A percentile compares a stretch with the other conserved stretches of the same genome.
phyloP scores from a whole-genome alignment of 2,797 vertebrate species.

The Potorous gilbertii region DNA sequence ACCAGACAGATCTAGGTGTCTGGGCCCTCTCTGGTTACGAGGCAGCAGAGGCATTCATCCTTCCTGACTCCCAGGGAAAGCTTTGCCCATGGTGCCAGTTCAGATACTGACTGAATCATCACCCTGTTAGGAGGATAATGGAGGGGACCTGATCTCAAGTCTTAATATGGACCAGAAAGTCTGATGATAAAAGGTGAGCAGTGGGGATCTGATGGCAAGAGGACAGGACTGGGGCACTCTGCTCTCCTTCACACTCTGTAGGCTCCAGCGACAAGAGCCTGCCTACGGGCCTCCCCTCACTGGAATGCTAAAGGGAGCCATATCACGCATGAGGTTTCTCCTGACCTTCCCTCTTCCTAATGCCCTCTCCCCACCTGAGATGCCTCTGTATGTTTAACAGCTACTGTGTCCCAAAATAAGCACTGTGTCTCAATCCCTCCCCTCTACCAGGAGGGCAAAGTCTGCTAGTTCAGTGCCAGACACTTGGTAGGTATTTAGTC shows the following conservation, averaged over 20 bases:
- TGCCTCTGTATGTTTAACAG: too few relatives aligned
- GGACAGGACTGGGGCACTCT: background rate
- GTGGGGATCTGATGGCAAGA: background rate
- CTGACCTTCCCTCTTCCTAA: background rate
- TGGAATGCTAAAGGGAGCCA: too few relatives aligned
- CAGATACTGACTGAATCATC: too few relatives aligned
- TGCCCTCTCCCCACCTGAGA: background rate
- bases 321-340: background rate
- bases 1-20: too few relatives aligned
- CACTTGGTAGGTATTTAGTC: too few relatives aligned
- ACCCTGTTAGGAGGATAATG: background rate
- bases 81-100: background rate
- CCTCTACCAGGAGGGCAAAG: background rate
- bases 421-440: background rate
- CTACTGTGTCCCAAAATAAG: too few relatives aligned
- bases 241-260: background rate
- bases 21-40: too few relatives aligned
- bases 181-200: background rate
- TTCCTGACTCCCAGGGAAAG: background rate
- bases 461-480: too few relatives aligned
- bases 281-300: background rate
- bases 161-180: background rate
- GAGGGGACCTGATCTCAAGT: background rate
- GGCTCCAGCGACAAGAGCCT: background rate
- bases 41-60: background rate